Conservation (phyloP, 2,888 invertebrate genomes). For the Sabellastarte sp. region DNA sequence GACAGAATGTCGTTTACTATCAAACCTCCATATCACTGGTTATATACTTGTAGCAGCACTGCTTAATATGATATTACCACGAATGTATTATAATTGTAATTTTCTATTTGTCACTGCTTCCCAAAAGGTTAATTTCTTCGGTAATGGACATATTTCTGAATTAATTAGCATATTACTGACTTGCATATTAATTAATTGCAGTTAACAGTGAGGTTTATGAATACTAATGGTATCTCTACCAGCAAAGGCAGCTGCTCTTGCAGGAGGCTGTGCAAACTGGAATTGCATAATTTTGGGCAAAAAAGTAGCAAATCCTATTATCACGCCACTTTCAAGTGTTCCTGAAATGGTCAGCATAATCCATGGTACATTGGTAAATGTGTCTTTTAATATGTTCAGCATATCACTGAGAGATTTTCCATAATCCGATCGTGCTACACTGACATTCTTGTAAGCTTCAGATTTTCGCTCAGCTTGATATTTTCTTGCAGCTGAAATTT, state of each 20-base stretch:
- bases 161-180: too few species aligned
- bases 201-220: too few species aligned
- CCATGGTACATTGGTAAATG: slow-evolving; percentile 5
- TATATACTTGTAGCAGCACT: too few species aligned
- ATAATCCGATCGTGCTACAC: background rate
- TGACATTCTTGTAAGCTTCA: slow-evolving; percentile 4
- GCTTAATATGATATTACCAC: too few species aligned
- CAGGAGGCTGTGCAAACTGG: slow-evolving; percentile 6
- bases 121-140: too few species aligned
- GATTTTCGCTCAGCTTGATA: background rate
- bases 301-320: slow-evolving; percentile 8
- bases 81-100: too few species aligned
- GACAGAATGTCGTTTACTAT: too few species aligned
- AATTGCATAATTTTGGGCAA: slow-evolving; percentile 11
- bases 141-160: too few species aligned
- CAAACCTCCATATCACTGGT: too few species aligned
- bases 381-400: background rate
- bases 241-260: background rate
- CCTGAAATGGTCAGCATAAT: slow-evolving; percentile 1
- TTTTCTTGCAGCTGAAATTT: slow-evolving; percentile 3
- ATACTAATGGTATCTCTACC: slow-evolving; percentile 3
- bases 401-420: slow-evolving; percentile 4
- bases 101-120: too few species aligned
- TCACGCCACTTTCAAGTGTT: background rate
- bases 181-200: too few species aligned